Evolutionary conservation across 1,140 invertebrate genomes (phyloP).

Genomic region (Gonatopus flavifemur): DNA sequence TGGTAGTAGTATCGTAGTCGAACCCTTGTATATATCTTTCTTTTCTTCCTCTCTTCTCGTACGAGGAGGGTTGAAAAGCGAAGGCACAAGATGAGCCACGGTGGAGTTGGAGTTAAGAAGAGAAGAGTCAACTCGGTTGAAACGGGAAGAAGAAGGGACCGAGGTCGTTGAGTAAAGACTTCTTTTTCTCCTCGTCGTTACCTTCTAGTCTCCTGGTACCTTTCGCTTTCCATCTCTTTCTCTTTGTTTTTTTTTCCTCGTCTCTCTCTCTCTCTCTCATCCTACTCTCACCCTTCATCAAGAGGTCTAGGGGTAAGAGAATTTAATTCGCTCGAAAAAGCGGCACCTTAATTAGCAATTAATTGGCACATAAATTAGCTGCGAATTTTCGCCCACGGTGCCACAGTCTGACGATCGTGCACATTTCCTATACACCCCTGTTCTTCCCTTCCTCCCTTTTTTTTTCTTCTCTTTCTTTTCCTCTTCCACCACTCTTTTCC

Average conservation of each 20-base stretch:
- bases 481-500: neutral
- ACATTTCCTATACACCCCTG: neutral
- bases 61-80: neutral
- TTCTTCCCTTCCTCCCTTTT: neutral
- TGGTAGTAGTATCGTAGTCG: neutral
- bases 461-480: slow-evolving; percentile 9
- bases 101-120: neutral
- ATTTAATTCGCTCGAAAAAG: slow-evolving; percentile 48
- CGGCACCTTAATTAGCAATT: slow-evolving; percentile 55
- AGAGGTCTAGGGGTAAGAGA: slow-evolving; percentile 1
- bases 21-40: no score
- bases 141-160: slow-evolving; percentile 1
- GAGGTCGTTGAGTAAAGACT: slow-evolving; percentile 2
- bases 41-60: no score
- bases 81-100: neutral
- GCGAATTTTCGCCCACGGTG: slow-evolving; percentile 39
- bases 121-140: neutral
- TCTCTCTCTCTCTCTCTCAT: slow-evolving; percentile 6
- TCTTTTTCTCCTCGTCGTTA: slow-evolving; percentile 5
- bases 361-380: slow-evolving; percentile 57
- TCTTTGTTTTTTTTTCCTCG: slow-evolving; percentile 1
- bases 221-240: slow-evolving; percentile 10
- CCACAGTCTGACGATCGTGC: no score
- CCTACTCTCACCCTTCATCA: slow-evolving; percentile 9
- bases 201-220: slow-evolving; percentile 1